Evolutionary conservation across 2,797 vertebrate genomes (phyloP).

Genomic region (Gouania willdenowi): DNA sequence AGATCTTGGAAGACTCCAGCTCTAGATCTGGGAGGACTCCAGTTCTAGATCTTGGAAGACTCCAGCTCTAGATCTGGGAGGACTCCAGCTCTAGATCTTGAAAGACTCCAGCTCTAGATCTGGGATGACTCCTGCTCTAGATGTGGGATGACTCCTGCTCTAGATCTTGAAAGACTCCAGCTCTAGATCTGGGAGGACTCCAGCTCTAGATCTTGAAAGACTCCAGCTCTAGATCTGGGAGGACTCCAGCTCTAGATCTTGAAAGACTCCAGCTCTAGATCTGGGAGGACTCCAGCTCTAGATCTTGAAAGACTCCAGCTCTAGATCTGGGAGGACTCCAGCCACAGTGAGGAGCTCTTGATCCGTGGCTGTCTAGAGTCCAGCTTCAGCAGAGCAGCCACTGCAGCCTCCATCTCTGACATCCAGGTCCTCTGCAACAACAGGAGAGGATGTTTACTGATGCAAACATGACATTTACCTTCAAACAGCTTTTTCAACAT

Average conservation of each 20-base stretch:
- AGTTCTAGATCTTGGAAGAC: no score
- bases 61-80: slow-evolving; percentile 84
- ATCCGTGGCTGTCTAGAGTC: slow-evolving; percentile 66
- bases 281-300: slow-evolving; percentile 35
- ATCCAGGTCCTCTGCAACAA: slow-evolving; percentile 84
- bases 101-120: no score
- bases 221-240: no score
- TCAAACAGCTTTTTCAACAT: no score
- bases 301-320: slow-evolving; percentile 32
- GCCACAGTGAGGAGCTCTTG: slow-evolving; percentile 58
- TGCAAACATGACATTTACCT: no score
- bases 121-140: slow-evolving; percentile 81
- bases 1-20: no score
- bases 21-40: no score
- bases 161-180: no score
- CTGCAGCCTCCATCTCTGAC: slow-evolving; percentile 80
- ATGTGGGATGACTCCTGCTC: no score
- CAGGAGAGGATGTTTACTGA: background rate
- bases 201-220: no score
- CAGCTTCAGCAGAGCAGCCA: slow-evolving; percentile 69
- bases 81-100: slow-evolving; percentile 81
- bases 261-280: slow-evolving; percentile 40
- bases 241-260: slow-evolving; percentile 39
- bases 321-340: slow-evolving; percentile 87
- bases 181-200: no score